Conservation (phyloP, 1,140 invertebrate genomes). For the Laupala kohalensis region DNA sequence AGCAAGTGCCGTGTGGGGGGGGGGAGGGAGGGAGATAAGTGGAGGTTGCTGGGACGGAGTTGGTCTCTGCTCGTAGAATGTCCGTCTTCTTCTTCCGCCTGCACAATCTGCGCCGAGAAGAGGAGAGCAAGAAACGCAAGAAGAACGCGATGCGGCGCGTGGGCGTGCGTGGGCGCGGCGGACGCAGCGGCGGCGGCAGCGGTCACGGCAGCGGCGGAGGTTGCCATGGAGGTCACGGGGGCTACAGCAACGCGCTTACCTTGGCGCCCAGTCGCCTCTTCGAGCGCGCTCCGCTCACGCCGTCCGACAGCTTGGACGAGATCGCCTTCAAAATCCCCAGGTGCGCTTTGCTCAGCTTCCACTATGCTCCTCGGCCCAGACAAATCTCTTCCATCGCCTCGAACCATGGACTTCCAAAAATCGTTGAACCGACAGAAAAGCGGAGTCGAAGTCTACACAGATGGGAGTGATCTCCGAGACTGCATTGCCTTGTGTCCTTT, state of each 20-base stretch:
- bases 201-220: conserved; percentile 27
- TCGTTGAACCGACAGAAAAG: too few relatives aligned
- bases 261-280: conserved; percentile 64
- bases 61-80: conserved; percentile 41
- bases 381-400: too few relatives aligned
- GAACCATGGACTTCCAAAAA: too few relatives aligned
- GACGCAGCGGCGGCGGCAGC: background rate
- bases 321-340: conserved; percentile 84
- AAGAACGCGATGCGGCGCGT: conserved; percentile 28
- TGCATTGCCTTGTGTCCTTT: too few relatives aligned
- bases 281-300: conserved; percentile 65
- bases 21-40: too few relatives aligned
- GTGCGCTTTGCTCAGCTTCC: conserved; percentile 51
- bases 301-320: conserved; percentile 77
- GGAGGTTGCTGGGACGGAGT: background rate
- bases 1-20: background rate
- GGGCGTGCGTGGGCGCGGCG: conserved; percentile 27
- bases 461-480: too few relatives aligned
- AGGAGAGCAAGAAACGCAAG: conserved; percentile 46
- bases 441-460: too few relatives aligned
- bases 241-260: conserved; percentile 38
- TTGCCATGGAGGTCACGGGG: conserved; percentile 23
- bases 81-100: conserved; percentile 90
- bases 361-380: background rate
- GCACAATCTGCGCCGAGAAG: conserved; percentile 72